Conservation (phyloP, 2,113 vertebrate genomes). For the Archilochus colubris region DNA sequence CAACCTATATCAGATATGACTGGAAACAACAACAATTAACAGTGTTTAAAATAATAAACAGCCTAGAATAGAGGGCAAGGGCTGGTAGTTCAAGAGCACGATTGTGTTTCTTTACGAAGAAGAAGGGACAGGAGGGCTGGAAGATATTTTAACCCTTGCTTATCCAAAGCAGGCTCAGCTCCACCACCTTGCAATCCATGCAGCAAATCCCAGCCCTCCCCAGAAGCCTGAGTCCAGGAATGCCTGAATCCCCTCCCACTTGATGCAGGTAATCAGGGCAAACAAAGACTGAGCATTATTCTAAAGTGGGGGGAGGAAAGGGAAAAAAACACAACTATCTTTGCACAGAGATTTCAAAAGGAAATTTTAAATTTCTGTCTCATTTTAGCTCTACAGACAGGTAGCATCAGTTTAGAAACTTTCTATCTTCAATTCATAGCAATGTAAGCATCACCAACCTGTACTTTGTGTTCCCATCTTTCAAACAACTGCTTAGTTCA, state of each 20-base stretch:
- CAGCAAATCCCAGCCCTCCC: not conserved
- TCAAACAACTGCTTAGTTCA: not conserved
- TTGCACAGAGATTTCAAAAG: not conserved
- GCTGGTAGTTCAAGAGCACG: not conserved
- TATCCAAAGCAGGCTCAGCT: not conserved
- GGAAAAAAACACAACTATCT: not conserved
- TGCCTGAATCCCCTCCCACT: not conserved
- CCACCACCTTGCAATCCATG: not conserved
- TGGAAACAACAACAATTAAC: not conserved
- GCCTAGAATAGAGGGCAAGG: not conserved
- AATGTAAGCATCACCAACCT: not conserved
- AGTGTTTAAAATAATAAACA: not conserved
- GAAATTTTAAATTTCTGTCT: not conserved
- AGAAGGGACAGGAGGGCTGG: not conserved
- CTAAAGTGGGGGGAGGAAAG: fast-evolving
- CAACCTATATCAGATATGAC: not conserved
- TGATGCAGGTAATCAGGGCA: not conserved
- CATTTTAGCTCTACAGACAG: not conserved
- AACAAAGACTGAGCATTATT: not conserved
- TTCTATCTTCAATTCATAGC: not conserved
- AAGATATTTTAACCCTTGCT: not conserved
- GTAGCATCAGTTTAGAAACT: not conserved
- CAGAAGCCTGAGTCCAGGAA: not conserved
- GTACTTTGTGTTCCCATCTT: not conserved
- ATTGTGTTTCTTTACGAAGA: not conserved